Evolutionary conservation across 2,113 vertebrate species (phyloP).

Genomic region (Alosa alosa): DNA sequence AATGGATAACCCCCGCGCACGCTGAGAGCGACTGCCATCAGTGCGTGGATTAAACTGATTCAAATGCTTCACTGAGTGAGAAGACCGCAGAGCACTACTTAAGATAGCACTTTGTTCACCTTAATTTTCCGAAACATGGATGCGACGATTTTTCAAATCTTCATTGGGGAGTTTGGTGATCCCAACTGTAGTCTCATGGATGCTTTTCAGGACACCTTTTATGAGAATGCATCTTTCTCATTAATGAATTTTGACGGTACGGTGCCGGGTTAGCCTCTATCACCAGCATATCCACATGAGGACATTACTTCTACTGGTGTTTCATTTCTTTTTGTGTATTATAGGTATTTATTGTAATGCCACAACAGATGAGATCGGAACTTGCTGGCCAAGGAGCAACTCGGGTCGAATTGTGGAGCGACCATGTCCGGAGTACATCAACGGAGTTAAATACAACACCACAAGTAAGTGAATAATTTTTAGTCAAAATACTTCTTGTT

Average conservation of each 20-base stretch:
- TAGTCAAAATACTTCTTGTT: background rate
- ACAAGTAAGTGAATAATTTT: constrained; percentile 79
- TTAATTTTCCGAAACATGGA: constrained; percentile 65
- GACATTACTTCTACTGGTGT: constrained; percentile 14
- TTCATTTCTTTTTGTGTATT: constrained; percentile 18
- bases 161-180: constrained; percentile 81
- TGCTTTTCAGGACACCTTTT: constrained; percentile 77
- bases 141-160: constrained; percentile 77
- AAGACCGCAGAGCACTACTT: background rate
- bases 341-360: constrained; percentile 87
- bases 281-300: background rate
- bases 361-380: constrained; percentile 94
- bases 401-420: constrained; percentile 85
- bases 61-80: constrained; percentile 21
- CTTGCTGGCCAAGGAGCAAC: constrained; percentile 91
- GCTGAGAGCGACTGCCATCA: constrained; percentile 25
- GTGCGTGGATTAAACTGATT: constrained; percentile 7
- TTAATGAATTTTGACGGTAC: constrained; percentile 81
- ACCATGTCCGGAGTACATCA: constrained; percentile 94
- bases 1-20: constrained; percentile 37
- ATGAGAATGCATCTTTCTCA: constrained; percentile 75
- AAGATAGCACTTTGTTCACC: background rate
- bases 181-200: constrained; percentile 88
- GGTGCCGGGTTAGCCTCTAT: constrained; percentile 38
- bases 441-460: constrained; percentile 97